Percentiles rank a stretch among this genome's conserved stretches.
These are phyloP conservation scores for Myrmecobius fasciatus DNA, from an alignment of 2,113 vertebrate species.

Conservation along the genomic window DNA sequence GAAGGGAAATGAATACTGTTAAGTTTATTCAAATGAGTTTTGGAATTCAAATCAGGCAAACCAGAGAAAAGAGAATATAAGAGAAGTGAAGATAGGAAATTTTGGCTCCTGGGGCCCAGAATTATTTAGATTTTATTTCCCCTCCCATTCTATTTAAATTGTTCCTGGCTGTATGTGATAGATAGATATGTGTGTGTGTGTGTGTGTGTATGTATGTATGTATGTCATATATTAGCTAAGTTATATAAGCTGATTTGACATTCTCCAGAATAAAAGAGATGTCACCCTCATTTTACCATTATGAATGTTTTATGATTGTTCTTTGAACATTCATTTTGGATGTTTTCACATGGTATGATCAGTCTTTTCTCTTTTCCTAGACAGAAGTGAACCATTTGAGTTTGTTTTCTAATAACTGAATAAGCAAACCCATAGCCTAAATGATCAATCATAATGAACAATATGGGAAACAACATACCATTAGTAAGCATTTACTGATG, in stretches of 20 bases:
- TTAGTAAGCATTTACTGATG: conserved; percentile 11
- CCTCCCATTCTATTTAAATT: not conserved
- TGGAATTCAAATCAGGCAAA: not conserved
- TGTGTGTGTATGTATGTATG: not conserved
- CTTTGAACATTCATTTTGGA: conserved; percentile 29
- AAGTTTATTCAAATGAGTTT: not conserved
- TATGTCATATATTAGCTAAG: not conserved
- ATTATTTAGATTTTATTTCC: not conserved
- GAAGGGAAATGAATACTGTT: not conserved
- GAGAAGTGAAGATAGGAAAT: conserved; percentile 2
- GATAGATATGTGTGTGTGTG: too few relatives aligned
- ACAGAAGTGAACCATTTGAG: conserved; percentile 21
- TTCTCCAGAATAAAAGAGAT: conserved; percentile 23
- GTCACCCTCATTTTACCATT: not conserved
- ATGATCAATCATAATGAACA: conserved; percentile 30
- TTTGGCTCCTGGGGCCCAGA: not conserved
- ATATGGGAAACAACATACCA: not conserved
- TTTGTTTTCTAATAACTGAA: conserved; percentile 34
- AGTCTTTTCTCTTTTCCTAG: not conserved
- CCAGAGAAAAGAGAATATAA: not conserved
- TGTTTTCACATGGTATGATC: not conserved
- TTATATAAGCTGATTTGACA: conserved; percentile 26
- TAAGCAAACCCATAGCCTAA: conserved; percentile 30
- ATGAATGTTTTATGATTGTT: conserved; percentile 44
- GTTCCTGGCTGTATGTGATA: conserved; percentile 22